These are phyloP conservation scores for Sander vitreus DNA, from an alignment of 2,113 vertebrate species.

Conservation along the genomic window DNA sequence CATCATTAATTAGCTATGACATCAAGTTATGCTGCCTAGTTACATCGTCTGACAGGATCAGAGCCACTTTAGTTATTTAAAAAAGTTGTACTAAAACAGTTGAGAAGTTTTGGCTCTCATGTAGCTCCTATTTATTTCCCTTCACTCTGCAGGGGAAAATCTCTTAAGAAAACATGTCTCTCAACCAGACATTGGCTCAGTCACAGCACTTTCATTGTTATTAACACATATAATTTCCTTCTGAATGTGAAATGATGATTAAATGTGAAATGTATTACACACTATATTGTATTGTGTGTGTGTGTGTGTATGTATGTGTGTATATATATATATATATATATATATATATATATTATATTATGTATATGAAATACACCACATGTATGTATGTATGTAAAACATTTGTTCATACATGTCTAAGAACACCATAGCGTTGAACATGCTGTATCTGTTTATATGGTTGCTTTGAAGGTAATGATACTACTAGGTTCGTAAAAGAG, in stretches of 20 bases:
- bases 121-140: not conserved
- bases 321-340: too few relatives aligned
- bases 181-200: not conserved
- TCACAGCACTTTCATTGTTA: not conserved
- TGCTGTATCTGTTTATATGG: not conserved
- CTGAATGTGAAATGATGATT: not conserved
- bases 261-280: not conserved
- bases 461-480: not conserved
- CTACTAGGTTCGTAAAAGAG: not conserved
- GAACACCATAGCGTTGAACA: too few relatives aligned
- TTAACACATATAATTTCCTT: not conserved
- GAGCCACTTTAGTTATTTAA: constrained; percentile 5
- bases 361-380: too few relatives aligned
- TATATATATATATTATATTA: too few relatives aligned
- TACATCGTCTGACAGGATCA: constrained; percentile 1
- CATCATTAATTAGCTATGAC: constrained; percentile 42
- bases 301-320: too few relatives aligned
- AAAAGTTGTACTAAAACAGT: not conserved
- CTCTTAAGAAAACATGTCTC: not conserved
- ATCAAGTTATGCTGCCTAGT: constrained; percentile 19
- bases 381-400: not conserved
- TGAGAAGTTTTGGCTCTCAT: constrained; percentile 2
- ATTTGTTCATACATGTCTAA: not conserved
- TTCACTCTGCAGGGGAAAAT: not conserved
- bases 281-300: too few relatives aligned